Evolutionary conservation across 2,797 vertebrate genomes (phyloP).

Genomic region (Acrossocheilus fasciatus): DNA sequence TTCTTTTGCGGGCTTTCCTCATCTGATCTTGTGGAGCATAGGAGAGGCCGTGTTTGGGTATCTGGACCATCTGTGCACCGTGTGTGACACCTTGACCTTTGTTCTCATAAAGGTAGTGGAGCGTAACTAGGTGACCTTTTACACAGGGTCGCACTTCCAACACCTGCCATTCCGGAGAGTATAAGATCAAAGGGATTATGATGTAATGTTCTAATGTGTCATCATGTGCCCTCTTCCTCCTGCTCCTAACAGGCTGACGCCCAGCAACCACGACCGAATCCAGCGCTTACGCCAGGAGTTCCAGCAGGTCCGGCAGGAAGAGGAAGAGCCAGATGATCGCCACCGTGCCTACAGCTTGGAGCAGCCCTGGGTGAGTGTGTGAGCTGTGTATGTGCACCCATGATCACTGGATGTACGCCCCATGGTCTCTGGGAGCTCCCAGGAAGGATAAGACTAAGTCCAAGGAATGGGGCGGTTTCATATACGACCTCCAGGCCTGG

Average conservation of each 20-base stretch:
- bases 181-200: slow-evolving; percentile 33
- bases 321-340: slow-evolving; percentile 87
- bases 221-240: slow-evolving; percentile 49
- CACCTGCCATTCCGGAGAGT: slow-evolving; percentile 31
- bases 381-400: slow-evolving; percentile 50
- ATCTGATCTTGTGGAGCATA: slow-evolving; percentile 3
- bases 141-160: slow-evolving; percentile 11
- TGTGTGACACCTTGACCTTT: slow-evolving; percentile 47
- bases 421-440: slow-evolving; percentile 8
- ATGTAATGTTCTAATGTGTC: slow-evolving; percentile 36
- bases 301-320: slow-evolving; percentile 89
- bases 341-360: slow-evolving; percentile 91
- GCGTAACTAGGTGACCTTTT: slow-evolving; percentile 28
- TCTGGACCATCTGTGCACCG: slow-evolving; percentile 44
- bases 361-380: slow-evolving; percentile 91
- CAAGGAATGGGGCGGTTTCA: slow-evolving; percentile 4
- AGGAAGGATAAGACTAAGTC: slow-evolving; percentile 15
- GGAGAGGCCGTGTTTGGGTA: slow-evolving; percentile 1
- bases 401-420: slow-evolving; percentile 1
- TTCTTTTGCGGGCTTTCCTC: background rate
- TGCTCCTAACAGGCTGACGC: slow-evolving; percentile 85
- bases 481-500: slow-evolving; percentile 5
- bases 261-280: slow-evolving; percentile 98
- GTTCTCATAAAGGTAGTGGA: slow-evolving; percentile 29
- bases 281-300: slow-evolving; percentile 94